These are phyloP conservation scores for Aporophyla nigra DNA, from an alignment of 2,888 invertebrate genomes.

Conservation along the genomic window DNA sequence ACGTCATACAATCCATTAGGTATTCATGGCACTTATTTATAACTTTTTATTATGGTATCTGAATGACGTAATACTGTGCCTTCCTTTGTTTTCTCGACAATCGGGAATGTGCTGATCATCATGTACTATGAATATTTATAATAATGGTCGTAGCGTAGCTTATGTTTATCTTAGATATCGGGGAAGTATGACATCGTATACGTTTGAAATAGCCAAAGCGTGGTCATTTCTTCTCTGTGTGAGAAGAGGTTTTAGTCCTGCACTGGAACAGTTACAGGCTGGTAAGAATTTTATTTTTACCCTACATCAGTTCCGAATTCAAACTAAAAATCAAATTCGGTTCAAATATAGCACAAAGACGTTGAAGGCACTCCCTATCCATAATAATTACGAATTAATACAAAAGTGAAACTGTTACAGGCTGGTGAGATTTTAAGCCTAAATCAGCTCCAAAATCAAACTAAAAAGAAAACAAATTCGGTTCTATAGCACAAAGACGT, in stretches of 20 bases:
- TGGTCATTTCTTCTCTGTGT: background rate
- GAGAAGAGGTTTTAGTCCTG: background rate
- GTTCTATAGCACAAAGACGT: background rate
- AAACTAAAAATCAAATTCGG: background rate
- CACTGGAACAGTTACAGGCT: background rate
- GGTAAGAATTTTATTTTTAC: background rate
- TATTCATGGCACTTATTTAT: conserved; percentile 38
- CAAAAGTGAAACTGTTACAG: background rate
- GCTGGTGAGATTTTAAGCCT: too few relatives aligned
- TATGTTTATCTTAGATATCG: background rate
- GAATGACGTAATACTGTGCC: background rate
- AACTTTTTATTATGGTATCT: conserved; percentile 18
- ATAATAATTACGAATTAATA: background rate
- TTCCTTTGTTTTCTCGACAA: conserved; percentile 19
- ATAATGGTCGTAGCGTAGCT: background rate
- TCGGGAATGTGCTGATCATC: background rate
- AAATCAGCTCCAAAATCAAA: too few relatives aligned
- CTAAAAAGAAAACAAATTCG: background rate
- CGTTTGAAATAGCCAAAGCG: background rate
- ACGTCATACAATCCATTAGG: conserved; percentile 33
- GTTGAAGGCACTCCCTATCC: background rate
- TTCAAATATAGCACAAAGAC: background rate
- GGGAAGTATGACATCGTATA: background rate
- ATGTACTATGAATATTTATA: background rate
- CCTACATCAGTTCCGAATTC: background rate